phyloP scores from a whole-genome alignment of 2,888 invertebrate genomes.

The Hydriomena furcata region DNA sequence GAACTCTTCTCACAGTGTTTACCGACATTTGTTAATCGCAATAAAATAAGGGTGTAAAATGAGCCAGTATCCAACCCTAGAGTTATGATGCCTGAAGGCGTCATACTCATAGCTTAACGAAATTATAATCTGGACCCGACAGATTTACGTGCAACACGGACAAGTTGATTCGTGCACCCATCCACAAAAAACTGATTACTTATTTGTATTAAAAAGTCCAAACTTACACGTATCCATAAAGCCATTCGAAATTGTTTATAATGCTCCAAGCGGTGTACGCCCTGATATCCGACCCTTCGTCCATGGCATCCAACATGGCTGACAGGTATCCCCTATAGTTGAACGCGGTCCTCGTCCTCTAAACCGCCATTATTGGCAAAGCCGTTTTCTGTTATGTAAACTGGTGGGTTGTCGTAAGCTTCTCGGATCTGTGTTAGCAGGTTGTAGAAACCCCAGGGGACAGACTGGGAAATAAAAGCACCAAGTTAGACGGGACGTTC shows the following conservation, averaged over 20 bases:
- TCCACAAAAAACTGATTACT: too few relatives aligned
- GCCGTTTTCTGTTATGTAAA: conserved; percentile 84
- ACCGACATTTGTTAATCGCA: too few relatives aligned
- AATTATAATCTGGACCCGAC: too few relatives aligned
- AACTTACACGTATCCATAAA: conserved; percentile 78
- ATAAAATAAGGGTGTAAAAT: too few relatives aligned
- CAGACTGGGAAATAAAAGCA: conserved; percentile 30
- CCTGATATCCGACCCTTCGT: conserved; percentile 65
- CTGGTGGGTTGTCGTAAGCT: conserved; percentile 75
- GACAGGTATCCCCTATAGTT: conserved; percentile 61
- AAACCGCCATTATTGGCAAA: conserved; percentile 47
- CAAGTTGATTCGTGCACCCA: too few relatives aligned
- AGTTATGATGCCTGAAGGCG: too few relatives aligned
- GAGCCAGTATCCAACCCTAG: too few relatives aligned
- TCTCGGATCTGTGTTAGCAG: conserved; percentile 73
- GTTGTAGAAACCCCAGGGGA: conserved; percentile 82
- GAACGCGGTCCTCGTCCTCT: conserved; percentile 64
- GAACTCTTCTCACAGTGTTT: too few relatives aligned
- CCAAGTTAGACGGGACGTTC: background rate
- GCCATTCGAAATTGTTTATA: conserved; percentile 86
- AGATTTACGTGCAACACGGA: too few relatives aligned
- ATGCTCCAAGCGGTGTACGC: conserved; percentile 85
- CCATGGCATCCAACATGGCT: conserved; percentile 67
- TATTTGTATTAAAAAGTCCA: background rate
- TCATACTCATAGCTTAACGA: too few relatives aligned